phyloP scores from a whole-genome alignment of 2,797 vertebrate species.

The Rhabdophis nuchalis region DNA sequence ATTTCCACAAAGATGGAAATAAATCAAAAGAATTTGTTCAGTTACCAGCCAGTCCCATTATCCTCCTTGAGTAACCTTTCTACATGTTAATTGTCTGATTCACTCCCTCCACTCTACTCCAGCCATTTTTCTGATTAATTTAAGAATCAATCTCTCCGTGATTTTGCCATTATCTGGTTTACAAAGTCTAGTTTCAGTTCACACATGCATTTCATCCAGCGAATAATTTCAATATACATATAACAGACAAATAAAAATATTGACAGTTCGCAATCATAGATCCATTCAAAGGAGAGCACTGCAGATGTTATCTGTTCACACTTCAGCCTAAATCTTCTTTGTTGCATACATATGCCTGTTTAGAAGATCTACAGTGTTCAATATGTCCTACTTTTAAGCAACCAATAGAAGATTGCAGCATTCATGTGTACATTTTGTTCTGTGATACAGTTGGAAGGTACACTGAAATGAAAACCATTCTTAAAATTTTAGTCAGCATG shows the following conservation, averaged over 20 bases:
- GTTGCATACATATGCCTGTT: neutral
- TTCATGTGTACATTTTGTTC: neutral
- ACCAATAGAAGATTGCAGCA: neutral
- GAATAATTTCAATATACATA: neutral
- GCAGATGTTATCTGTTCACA: neutral
- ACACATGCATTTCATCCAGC: neutral
- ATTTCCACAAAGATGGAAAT: neutral
- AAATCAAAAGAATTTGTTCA: neutral
- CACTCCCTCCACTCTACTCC: neutral
- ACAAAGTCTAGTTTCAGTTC: conserved; percentile 15
- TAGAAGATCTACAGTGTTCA: neutral
- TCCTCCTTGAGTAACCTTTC: neutral
- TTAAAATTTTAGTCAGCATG: conserved; percentile 15
- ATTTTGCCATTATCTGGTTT: conserved; percentile 28
- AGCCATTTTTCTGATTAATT: neutral
- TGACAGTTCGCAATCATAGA: neutral
- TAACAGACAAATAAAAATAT: neutral
- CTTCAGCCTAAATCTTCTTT: neutral
- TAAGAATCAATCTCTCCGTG: conserved; percentile 9
- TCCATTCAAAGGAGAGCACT: neutral
- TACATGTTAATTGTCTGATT: neutral
- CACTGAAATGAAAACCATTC: neutral
- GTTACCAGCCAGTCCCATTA: neutral
- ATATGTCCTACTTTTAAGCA: neutral
- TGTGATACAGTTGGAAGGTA: neutral